phyloP scores from a whole-genome alignment of 2,888 invertebrate species.

The Herminia tarsipennalis region DNA sequence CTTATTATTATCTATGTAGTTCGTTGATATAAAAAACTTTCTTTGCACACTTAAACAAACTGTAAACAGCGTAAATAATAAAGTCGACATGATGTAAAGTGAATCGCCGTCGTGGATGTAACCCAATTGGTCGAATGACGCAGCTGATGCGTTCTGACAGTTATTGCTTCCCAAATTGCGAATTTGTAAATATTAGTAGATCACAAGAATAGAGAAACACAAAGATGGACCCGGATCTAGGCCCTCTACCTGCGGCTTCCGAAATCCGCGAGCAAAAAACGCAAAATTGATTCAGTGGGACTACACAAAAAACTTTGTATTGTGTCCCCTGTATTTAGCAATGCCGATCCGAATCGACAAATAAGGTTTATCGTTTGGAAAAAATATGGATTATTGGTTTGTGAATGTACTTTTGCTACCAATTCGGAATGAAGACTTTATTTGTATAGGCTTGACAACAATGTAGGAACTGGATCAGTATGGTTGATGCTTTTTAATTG shows the following conservation, averaged over 20 bases:
- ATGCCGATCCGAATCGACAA: slow-evolving; percentile 74
- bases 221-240: slow-evolving; percentile 80
- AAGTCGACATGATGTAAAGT: slow-evolving; percentile 38
- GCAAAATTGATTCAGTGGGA: slow-evolving; percentile 77
- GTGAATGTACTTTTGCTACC: slow-evolving; percentile 48
- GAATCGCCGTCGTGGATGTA: slow-evolving; percentile 48
- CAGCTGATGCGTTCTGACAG: slow-evolving; percentile 80
- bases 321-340: slow-evolving; percentile 78
- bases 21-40: slow-evolving; percentile 28
- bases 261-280: slow-evolving; percentile 78
- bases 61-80: slow-evolving; percentile 48
- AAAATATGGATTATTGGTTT: slow-evolving; percentile 75
- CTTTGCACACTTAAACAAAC: slow-evolving; percentile 28
- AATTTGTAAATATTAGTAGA: slow-evolving; percentile 81
- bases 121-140: slow-evolving; percentile 69
- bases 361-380: slow-evolving; percentile 78
- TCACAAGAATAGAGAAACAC: slow-evolving; percentile 65
- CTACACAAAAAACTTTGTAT: slow-evolving; percentile 71
- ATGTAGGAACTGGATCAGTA: slow-evolving; percentile 51
- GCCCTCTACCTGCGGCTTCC: slow-evolving; percentile 84
- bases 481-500: slow-evolving; percentile 61
- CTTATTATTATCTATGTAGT: slow-evolving; percentile 26
- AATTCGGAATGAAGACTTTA: slow-evolving; percentile 23
- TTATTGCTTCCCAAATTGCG: slow-evolving; percentile 78
- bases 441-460: slow-evolving; percentile 40